Conservation (phyloP, 2,797 vertebrate genomes). For the Clamator glandarius region DNA sequence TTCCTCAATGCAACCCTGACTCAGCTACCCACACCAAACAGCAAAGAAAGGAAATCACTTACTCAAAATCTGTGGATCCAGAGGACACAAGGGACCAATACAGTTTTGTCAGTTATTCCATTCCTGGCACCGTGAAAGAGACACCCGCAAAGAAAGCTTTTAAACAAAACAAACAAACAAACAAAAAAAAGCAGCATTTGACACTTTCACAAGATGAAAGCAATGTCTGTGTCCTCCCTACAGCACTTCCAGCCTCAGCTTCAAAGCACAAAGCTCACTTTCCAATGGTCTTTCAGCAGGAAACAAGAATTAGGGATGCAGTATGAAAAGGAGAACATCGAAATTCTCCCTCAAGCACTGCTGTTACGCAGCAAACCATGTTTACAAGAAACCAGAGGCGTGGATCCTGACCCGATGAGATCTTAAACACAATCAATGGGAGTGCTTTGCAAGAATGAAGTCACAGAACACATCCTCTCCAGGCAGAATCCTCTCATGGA, state of each 20-base stretch:
- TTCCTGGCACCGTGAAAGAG: background rate
- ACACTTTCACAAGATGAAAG: background rate
- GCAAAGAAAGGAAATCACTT: background rate
- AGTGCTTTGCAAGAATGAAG: background rate
- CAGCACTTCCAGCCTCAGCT: background rate
- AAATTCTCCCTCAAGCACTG: background rate
- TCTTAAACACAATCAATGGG: background rate
- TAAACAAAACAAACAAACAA: background rate
- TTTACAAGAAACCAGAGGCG: constrained; percentile 13
- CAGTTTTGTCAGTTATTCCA: background rate
- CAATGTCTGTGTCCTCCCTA: background rate
- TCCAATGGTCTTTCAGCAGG: background rate
- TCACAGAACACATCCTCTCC: constrained; percentile 1
- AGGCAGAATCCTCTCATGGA: constrained; percentile 23
- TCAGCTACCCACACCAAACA: background rate
- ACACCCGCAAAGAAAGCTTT: background rate
- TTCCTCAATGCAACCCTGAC: background rate
- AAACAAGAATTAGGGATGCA: background rate
- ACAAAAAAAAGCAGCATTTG: background rate
- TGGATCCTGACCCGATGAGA: background rate
- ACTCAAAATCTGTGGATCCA: background rate
- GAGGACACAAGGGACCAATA: background rate
- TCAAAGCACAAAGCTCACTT: background rate
- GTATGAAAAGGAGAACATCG: background rate
- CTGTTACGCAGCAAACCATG: background rate